phyloP scores from a whole-genome alignment of 1,140 invertebrate genomes.

The Stratiolaelaps scimitus region DNA sequence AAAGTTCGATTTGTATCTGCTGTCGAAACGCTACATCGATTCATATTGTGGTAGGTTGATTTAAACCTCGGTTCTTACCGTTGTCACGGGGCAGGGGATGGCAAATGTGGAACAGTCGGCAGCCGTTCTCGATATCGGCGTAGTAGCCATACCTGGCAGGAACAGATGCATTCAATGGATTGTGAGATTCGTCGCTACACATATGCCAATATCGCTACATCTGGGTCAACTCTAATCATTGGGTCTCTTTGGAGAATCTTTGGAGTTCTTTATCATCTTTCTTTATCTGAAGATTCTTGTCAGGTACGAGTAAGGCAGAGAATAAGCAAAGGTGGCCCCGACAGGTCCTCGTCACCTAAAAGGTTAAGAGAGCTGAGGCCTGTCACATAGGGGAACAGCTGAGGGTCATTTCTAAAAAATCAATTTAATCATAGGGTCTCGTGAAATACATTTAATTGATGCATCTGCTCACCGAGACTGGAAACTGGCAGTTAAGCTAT shows the following conservation, averaged over 20 bases:
- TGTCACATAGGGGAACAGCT: too few relatives aligned
- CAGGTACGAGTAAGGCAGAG: too few relatives aligned
- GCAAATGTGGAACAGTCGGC: slow-evolving; percentile 42
- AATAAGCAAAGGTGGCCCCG: too few relatives aligned
- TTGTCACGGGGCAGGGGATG: slow-evolving; percentile 35
- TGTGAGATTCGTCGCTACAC: neutral
- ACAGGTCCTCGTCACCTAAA: neutral
- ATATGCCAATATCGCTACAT: neutral
- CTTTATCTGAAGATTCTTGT: too few relatives aligned
- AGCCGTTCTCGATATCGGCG: slow-evolving; percentile 41
- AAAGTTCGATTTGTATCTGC: too few relatives aligned
- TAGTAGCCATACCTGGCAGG: slow-evolving; percentile 39
- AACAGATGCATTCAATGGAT: neutral
- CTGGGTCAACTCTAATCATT: neutral
- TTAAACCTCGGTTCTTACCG: slow-evolving; percentile 28
- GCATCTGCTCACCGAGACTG: too few relatives aligned
- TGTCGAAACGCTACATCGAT: too few relatives aligned
- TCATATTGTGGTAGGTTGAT: too few relatives aligned
- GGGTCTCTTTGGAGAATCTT: neutral
- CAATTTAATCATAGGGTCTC: too few relatives aligned
- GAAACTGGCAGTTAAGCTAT: too few relatives aligned
- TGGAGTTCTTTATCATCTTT: too few relatives aligned
- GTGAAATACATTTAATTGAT: too few relatives aligned
- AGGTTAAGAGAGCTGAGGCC: neutral
- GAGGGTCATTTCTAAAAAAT: neutral